Evolutionary conservation across 1,140 invertebrate genomes (phyloP), one percentile per base, ranked within the genome.

Genomic region (Polypedilum vanderplanki): DNA sequence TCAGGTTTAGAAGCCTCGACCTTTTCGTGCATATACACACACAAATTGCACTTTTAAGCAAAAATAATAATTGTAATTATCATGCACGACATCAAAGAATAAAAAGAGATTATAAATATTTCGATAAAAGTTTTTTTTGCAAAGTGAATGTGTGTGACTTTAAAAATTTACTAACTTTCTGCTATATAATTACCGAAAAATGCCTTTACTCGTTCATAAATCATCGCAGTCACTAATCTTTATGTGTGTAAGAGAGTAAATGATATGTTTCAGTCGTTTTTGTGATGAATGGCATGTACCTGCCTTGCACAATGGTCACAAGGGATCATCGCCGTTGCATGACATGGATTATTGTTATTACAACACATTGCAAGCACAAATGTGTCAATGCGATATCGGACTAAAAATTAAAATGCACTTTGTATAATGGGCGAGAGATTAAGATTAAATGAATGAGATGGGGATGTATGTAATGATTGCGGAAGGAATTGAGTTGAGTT

Each of bases 51-150:
- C 15, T 20, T 70, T 70, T 70, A n/a, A 70, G 65, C 3, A 70
- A 15, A 12, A 18, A 9, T 70, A 70, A 70, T 70, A 70, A 70
- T 67, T 20, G 64, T 67, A 67, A 67, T 70, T 70, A 70, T 70
- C n/a, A 70, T 22, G 18, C 65, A 10, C 18, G 24, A 18, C 17
- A 70, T 7, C 15, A 70, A 20, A 20, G 17, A 18, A 5, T 15
- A 18, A 5, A 9, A 22, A 70, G 15, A 20, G 17, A 70, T 70
- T 70, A 22, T 7, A 18, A 18, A 5, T 33, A 33, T 33, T 70
- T 9, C 65, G 65, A 70, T 70, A 70, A 70, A 70, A 70, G 9
- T 18, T 22, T 20, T 67, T 70, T 70, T 22, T 18, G 65, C 65
- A 70, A 15, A 15, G 46, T 57, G 8, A 12, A 3, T 15, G 46